Conservation (phyloP, 2,797 vertebrate species). For the Trachops cirrhosus region DNA sequence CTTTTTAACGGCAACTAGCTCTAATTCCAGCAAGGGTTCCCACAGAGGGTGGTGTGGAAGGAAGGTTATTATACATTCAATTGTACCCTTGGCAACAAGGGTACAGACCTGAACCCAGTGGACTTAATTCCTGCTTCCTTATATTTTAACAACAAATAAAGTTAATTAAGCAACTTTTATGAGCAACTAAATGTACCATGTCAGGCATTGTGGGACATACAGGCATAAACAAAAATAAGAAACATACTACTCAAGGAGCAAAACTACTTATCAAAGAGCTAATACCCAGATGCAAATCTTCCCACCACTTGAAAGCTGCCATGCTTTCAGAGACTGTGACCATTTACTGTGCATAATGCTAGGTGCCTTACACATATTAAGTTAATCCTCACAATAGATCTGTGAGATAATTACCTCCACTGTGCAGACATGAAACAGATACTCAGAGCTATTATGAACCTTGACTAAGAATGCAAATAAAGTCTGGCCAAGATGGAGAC, state of each 20-base stretch:
- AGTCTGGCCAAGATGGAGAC: too few relatives aligned
- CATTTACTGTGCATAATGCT: neutral
- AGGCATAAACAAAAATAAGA: neutral
- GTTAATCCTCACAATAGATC: neutral
- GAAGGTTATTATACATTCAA: neutral
- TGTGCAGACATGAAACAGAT: neutral
- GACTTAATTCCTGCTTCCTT: neutral
- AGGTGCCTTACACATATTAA: neutral
- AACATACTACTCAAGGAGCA: neutral
- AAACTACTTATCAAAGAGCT: neutral
- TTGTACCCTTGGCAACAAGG: neutral
- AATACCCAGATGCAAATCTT: neutral
- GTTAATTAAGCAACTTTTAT: neutral
- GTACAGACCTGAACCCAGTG: neutral
- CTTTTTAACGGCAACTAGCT: neutral
- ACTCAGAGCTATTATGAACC: neutral
- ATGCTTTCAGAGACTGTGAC: neutral
- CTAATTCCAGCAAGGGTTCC: neutral
- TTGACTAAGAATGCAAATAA: neutral
- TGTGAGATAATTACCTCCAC: neutral
- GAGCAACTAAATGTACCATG: neutral
- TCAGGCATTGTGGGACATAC: neutral
- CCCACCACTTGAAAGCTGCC: neutral
- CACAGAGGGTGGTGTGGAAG: rapidly evolving
- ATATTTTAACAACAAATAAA: neutral